These are phyloP conservation scores for Triplophysa siluroides DNA, from an alignment of 2,113 vertebrate species.

Conservation along the genomic window DNA sequence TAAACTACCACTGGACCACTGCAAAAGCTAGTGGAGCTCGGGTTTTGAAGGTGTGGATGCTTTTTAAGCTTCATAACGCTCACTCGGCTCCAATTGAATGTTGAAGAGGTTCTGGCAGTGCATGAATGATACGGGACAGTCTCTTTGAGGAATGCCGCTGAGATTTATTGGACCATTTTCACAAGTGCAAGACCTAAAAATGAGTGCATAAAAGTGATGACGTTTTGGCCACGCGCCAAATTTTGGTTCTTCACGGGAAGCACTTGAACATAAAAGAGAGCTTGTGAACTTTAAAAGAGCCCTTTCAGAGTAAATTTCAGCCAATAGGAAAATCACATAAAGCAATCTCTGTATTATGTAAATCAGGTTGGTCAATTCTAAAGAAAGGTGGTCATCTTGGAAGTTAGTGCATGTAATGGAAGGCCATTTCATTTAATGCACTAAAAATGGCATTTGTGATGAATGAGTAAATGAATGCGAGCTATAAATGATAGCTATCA, in stretches of 20 bases:
- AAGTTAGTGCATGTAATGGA: constrained; percentile 31
- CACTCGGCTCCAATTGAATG: constrained; percentile 28
- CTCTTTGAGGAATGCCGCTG: constrained; percentile 26
- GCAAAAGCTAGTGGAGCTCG: not conserved
- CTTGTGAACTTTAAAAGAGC: constrained; percentile 20
- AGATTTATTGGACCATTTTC: constrained; percentile 41
- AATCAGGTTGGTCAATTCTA: constrained; percentile 42
- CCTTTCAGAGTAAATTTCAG: constrained; percentile 10
- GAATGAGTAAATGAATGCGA: constrained; percentile 7
- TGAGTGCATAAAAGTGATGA: constrained; percentile 6
- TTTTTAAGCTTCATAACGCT: constrained; percentile 29
- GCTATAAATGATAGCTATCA: constrained; percentile 49
- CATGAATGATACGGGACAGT: constrained; percentile 21
- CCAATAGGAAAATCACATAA: constrained; percentile 21
- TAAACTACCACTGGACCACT: not conserved
- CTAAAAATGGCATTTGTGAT: constrained; percentile 31
- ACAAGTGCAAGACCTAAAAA: constrained; percentile 35
- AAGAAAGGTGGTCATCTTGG: constrained; percentile 44
- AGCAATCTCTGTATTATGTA: constrained; percentile 30
- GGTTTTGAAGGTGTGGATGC: constrained; percentile 1
- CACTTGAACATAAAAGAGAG: constrained; percentile 6
- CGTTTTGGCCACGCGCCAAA: constrained; percentile 32
- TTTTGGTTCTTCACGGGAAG: constrained; percentile 7
- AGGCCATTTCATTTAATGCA: constrained; percentile 20
- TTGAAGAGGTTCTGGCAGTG: constrained; percentile 33